These are phyloP conservation scores for Napeogenes sylphis DNA, from an alignment of 2,888 invertebrate genomes.

Conservation along the genomic window DNA sequence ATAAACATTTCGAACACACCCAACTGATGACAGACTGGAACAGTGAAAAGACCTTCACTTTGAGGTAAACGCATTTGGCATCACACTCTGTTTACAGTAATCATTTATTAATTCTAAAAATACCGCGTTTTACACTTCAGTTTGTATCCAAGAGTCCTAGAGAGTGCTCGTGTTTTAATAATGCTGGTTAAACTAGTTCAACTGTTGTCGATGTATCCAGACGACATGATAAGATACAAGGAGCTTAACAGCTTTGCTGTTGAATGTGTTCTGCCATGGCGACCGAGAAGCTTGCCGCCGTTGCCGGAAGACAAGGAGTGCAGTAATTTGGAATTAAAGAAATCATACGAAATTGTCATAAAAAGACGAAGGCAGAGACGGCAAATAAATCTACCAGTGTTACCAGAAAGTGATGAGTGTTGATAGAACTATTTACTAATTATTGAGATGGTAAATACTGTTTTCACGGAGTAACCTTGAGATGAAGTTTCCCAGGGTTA, in stretches of 20 bases:
- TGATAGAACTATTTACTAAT: slow-evolving; percentile 36
- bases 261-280: slow-evolving; percentile 60
- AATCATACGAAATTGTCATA: slow-evolving; percentile 47
- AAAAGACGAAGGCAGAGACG: slow-evolving; percentile 55
- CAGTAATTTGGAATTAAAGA: slow-evolving; percentile 56
- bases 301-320: slow-evolving; percentile 68
- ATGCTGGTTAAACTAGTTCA: slow-evolving; percentile 63
- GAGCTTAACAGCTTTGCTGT: slow-evolving; percentile 56
- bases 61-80: slow-evolving; percentile 40
- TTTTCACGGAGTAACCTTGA: not conserved
- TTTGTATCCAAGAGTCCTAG: slow-evolving; percentile 41
- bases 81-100: slow-evolving; percentile 37
- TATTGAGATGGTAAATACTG: slow-evolving; percentile 1
- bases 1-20: not conserved
- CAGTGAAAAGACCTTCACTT: slow-evolving; percentile 14
- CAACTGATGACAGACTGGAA: slow-evolving; percentile 9
- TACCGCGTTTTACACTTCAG: slow-evolving; percentile 39
- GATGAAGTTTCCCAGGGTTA: not conserved
- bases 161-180: slow-evolving; percentile 45
- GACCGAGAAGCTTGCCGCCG: slow-evolving; percentile 58
- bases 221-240: slow-evolving; percentile 62
- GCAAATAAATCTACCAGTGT: slow-evolving; percentile 54
- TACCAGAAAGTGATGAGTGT: slow-evolving; percentile 65
- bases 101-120: slow-evolving; percentile 46
- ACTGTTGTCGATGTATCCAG: slow-evolving; percentile 48